phyloP scores from a whole-genome alignment of 2,888 invertebrate species.

The Drosophila demipolita region DNA sequence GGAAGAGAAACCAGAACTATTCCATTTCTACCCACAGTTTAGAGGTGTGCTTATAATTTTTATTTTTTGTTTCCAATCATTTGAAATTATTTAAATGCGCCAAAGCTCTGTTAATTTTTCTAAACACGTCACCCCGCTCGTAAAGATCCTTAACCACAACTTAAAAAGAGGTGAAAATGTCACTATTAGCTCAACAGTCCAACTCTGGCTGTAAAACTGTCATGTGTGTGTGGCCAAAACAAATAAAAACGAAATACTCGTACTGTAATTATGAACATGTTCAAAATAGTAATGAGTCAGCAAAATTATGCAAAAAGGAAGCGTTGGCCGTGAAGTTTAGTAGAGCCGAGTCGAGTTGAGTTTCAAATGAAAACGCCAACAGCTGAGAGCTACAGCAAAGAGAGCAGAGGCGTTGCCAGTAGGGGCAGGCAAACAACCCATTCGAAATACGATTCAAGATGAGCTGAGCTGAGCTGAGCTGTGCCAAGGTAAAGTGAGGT shows the following conservation, averaged over 20 bases:
- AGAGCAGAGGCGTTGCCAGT: conserved; percentile 19
- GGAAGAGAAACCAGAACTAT: not conserved
- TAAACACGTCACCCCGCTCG: not conserved
- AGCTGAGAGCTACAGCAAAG: conserved; percentile 9
- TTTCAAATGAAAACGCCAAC: conserved; percentile 55
- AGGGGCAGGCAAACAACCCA: conserved; percentile 37
- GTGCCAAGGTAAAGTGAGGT: conserved; percentile 39
- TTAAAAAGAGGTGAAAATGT: conserved; percentile 18
- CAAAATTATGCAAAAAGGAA: conserved; percentile 64
- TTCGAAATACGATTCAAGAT: conserved; percentile 42
- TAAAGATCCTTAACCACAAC: not conserved
- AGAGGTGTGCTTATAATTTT: not conserved
- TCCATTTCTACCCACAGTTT: not conserved
- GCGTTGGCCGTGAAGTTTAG: conserved; percentile 48
- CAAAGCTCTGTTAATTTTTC: not conserved
- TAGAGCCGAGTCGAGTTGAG: conserved; percentile 5
- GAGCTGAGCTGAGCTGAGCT: conserved; percentile 33
- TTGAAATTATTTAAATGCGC: not conserved
- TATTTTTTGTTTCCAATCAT: not conserved
- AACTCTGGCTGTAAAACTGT: conserved; percentile 28
- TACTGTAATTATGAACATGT: conserved; percentile 41
- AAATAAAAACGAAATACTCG: conserved; percentile 24
- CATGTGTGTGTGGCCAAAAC: conserved; percentile 35
- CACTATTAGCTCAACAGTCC: conserved; percentile 42
- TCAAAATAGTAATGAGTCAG: conserved; percentile 62